Evolutionary conservation across 2,113 vertebrate genomes (phyloP).

Genomic region (Megaceryle maxima): DNA sequence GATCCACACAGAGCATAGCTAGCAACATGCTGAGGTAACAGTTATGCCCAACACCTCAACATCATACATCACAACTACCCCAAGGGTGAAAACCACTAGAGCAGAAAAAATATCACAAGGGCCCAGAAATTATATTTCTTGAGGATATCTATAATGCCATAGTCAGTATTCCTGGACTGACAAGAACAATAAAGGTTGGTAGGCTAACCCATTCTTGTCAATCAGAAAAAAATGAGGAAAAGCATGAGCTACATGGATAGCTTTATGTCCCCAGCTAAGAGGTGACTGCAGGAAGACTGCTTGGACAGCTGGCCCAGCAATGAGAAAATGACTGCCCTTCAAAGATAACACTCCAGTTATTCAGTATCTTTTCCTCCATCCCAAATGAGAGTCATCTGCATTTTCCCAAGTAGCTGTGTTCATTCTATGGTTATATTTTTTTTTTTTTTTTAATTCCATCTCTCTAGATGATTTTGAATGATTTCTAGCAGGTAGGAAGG

Average conservation of each 20-base stretch:
- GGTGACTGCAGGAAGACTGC: not conserved
- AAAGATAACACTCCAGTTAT: not conserved
- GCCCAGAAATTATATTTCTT: not conserved
- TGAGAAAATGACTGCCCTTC: not conserved
- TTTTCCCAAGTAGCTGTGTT: not conserved
- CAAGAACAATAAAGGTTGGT: not conserved
- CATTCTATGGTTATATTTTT: not conserved
- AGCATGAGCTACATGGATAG: not conserved
- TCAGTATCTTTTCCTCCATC: not conserved
- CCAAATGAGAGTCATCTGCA: not conserved
- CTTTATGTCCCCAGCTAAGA: not conserved
- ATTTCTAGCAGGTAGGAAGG: not conserved
- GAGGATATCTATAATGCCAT: not conserved
- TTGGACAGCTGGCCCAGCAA: not conserved
- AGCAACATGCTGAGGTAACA: slow-evolving; percentile 31
- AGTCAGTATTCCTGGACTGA: not conserved
- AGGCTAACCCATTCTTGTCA: not conserved
- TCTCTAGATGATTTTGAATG: not conserved
- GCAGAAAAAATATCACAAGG: not conserved
- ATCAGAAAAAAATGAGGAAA: not conserved
- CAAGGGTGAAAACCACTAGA: not conserved
- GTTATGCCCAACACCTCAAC: not conserved
- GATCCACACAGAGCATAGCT: not conserved
- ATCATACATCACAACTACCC: not conserved
- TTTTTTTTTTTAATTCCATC: not conserved